Percentiles rank a stretch among this genome's conserved stretches.
Evolutionary conservation across 2,888 invertebrate species (phyloP).

Genomic region (Cantharis flavilabris): DNA sequence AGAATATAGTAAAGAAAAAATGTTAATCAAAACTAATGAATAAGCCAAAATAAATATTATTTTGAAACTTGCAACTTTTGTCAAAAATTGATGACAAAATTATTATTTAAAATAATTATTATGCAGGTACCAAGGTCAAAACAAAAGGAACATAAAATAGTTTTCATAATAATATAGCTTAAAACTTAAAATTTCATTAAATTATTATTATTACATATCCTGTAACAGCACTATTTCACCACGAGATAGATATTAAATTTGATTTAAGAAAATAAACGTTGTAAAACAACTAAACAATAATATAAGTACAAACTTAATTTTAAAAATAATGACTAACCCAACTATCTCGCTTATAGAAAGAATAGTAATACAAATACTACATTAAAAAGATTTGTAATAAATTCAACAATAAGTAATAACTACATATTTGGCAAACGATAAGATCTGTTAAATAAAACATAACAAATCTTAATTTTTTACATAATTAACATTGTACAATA

Average conservation of each 20-base stretch:
- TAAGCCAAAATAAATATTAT: background rate
- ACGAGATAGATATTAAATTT: background rate
- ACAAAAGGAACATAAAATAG: background rate
- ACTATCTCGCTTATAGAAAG: background rate
- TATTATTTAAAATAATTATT: background rate
- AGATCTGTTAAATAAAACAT: slow-evolving; percentile 17
- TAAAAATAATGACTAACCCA: background rate
- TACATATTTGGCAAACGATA: background rate
- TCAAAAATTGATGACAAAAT: background rate
- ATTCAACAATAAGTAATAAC: background rate
- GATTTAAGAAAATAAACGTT: background rate
- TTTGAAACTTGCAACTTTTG: background rate
- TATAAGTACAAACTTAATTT: background rate
- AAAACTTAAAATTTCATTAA: background rate
- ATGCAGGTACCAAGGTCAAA: background rate
- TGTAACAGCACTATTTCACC: background rate
- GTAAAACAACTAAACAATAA: background rate
- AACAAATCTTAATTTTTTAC: slow-evolving; percentile 6
- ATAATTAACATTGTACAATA: slow-evolving; percentile 1
- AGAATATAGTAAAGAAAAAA: background rate
- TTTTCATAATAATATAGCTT: background rate
- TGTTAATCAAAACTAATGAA: background rate
- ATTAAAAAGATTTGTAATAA: background rate
- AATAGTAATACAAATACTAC: background rate
- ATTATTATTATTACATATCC: background rate